Percentiles rank a stretch among this genome's conserved stretches.
Conservation (phyloP, 2,113 vertebrate species). For the Agapornis roseicollis region DNA sequence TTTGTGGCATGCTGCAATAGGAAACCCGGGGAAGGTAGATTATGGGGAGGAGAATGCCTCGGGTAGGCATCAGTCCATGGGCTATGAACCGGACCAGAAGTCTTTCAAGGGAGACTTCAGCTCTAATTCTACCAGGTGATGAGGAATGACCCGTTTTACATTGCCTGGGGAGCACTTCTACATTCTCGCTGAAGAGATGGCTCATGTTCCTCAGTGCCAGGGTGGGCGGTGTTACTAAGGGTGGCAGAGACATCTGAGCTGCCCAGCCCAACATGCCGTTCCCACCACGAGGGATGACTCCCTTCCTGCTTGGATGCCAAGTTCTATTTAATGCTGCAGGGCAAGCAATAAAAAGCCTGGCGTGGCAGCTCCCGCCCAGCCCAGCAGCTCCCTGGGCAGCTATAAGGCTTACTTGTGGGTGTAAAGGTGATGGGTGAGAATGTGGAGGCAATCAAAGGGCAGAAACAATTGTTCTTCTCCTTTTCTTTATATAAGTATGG, state of each 20-base stretch:
- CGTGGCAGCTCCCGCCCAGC: background rate
- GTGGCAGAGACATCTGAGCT: background rate
- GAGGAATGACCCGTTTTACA: background rate
- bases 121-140: background rate
- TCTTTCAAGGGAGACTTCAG: background rate
- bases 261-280: background rate
- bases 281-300: background rate
- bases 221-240: background rate
- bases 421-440: background rate
- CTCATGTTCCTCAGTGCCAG: background rate
- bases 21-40: background rate
- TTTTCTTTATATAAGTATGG: background rate
- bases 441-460: background rate
- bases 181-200: background rate
- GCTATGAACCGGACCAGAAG: background rate
- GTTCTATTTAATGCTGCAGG: background rate
- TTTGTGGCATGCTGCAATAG: background rate
- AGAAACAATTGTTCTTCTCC: background rate
- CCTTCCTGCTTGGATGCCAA: constrained; percentile 45
- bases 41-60: background rate
- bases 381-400: background rate
- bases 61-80: background rate
- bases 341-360: constrained; percentile 15
- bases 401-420: background rate
- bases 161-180: accelerated